These are phyloP conservation scores for Temnothorax nylanderi DNA, from an alignment of 1,140 invertebrate species.

Conservation along the genomic window DNA sequence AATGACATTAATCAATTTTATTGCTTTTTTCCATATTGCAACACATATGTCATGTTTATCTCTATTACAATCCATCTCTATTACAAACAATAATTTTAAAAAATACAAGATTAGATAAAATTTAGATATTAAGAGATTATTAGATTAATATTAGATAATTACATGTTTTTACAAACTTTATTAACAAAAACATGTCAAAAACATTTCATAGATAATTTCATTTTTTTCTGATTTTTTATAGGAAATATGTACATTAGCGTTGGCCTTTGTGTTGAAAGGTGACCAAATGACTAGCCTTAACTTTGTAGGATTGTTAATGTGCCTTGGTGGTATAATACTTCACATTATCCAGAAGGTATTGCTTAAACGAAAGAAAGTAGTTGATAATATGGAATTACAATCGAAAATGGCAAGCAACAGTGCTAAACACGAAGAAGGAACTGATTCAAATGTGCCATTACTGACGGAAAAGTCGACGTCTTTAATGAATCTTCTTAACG, in stretches of 20 bases:
- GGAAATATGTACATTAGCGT: constrained; percentile 95
- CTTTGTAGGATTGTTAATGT: constrained; percentile 94
- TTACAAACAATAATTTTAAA: not conserved
- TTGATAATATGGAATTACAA: constrained; percentile 80
- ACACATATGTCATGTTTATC: constrained; percentile 8
- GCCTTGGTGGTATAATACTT: constrained; percentile 94
- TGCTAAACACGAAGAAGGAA: constrained; percentile 77
- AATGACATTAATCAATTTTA: constrained; percentile 3
- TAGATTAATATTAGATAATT: not conserved
- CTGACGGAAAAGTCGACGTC: constrained; percentile 82
- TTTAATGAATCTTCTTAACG: constrained; percentile 82
- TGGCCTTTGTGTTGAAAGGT: constrained; percentile 94
- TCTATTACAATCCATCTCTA: not conserved
- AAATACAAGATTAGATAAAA: not conserved
- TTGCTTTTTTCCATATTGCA: not conserved
- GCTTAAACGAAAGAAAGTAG: constrained; percentile 73
- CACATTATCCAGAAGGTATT: constrained; percentile 94
- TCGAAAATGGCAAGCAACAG: constrained; percentile 75
- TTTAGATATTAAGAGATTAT: no score
- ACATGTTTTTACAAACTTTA: not conserved
- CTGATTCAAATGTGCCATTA: constrained; percentile 80
- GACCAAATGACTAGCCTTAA: constrained; percentile 95
- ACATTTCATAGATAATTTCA: not conserved
- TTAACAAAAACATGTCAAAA: no score
- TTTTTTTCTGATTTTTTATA: constrained; percentile 83